phyloP scores from a whole-genome alignment of 2,888 invertebrate genomes.

The Dynastes tityus region DNA sequence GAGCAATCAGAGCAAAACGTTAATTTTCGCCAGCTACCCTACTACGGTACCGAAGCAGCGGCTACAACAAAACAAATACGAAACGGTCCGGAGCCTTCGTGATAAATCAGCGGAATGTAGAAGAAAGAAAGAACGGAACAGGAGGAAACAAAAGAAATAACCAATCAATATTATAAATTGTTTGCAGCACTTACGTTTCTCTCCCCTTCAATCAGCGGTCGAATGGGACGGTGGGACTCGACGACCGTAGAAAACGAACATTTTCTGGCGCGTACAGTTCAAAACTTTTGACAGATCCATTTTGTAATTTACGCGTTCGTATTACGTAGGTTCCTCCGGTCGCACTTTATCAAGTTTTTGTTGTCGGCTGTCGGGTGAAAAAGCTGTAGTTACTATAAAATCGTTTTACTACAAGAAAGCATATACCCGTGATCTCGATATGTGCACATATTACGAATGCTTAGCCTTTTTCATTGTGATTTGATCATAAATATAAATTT shows the following conservation, averaged over 20 bases:
- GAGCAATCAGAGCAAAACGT: conserved; percentile 39
- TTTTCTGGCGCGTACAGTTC: conserved; percentile 45
- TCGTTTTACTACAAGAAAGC: conserved; percentile 15
- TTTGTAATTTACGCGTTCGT: conserved; percentile 57
- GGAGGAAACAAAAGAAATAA: conserved; percentile 44
- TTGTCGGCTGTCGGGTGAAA: conserved; percentile 41
- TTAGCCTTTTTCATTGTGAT: background rate
- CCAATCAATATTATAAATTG: conserved; percentile 50
- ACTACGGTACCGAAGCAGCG: conserved; percentile 14
- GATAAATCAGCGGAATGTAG: conserved; percentile 40
- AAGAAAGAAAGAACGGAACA: conserved; percentile 34
- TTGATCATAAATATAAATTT: too few relatives aligned
- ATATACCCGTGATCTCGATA: background rate
- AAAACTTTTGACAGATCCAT: conserved; percentile 56
- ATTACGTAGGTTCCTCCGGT: conserved; percentile 50
- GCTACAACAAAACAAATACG: conserved; percentile 42
- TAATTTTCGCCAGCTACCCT: conserved; percentile 37
- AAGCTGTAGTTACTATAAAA: conserved; percentile 40
- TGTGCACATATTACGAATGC: background rate
- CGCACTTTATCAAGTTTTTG: conserved; percentile 48
- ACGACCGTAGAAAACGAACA: conserved; percentile 42
- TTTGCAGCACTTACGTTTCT: conserved; percentile 47
- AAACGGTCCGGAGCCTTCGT: conserved; percentile 37
- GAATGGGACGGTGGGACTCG: conserved; percentile 37
- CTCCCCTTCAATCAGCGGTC: conserved; percentile 42